These are phyloP conservation scores for Rotaria sp. DNA, from an alignment of 2,888 invertebrate genomes.

Conservation along the genomic window DNA sequence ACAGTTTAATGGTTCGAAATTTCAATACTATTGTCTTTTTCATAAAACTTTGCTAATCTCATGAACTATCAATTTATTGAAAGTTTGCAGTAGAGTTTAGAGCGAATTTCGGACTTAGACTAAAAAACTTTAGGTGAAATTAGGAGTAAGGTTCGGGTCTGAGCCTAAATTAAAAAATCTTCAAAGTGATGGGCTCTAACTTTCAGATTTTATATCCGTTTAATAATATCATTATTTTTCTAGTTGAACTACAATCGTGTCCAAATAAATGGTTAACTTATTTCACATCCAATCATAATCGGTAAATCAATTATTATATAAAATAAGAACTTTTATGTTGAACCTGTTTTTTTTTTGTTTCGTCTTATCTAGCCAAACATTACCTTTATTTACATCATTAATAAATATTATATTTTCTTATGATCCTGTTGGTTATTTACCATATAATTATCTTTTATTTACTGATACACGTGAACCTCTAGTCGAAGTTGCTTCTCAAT, in stretches of 20 bases:
- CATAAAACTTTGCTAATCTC: no score
- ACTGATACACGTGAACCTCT: constrained; percentile 83
- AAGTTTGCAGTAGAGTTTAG: no score
- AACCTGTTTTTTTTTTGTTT: neutral
- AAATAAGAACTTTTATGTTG: neutral
- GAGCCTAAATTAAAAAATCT: no score
- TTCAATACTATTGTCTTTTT: no score
- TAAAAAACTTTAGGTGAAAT: no score
- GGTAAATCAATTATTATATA: neutral
- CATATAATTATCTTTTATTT: constrained; percentile 93
- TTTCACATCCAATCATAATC: constrained; percentile 6
- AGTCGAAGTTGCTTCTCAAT: constrained; percentile 70
- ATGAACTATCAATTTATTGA: no score
- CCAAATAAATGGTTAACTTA: constrained; percentile 22
- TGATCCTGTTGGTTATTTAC: constrained; percentile 88
- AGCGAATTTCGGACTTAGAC: no score
- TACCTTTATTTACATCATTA: constrained; percentile 93
- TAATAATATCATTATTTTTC: neutral
- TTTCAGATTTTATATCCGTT: no score
- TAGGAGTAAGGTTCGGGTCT: no score
- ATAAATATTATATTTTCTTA: constrained; percentile 92
- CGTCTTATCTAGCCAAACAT: constrained; percentile 65
- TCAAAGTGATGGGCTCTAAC: no score
- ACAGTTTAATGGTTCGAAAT: no score
- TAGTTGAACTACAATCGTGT: neutral